Conservation (phyloP, 2,888 invertebrate species). For the Drosophila borealis region DNA sequence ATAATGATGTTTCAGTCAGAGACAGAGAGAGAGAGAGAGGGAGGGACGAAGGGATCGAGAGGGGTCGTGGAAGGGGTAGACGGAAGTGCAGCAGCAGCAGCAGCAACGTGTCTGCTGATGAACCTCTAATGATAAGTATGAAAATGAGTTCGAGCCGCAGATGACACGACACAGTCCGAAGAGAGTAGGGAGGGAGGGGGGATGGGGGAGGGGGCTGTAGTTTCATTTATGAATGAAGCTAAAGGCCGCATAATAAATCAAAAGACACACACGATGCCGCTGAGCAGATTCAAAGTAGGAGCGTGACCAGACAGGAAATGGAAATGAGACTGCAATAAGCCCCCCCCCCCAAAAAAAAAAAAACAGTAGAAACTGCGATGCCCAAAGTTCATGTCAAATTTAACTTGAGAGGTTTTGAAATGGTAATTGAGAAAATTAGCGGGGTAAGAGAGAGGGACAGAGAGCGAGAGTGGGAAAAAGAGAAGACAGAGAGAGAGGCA, state of each 20-base stretch:
- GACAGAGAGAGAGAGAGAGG: no score
- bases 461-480: no score
- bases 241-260: slow-evolving; percentile 66
- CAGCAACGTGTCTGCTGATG: slow-evolving; percentile 55
- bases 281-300: slow-evolving; percentile 35
- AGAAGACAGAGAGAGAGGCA: no score
- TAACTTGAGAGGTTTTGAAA: neutral
- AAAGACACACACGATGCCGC: slow-evolving; percentile 55
- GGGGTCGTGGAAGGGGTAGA: slow-evolving; percentile 13
- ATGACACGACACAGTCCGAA: slow-evolving; percentile 65
- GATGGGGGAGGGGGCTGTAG: slow-evolving; percentile 23
- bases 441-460: no score
- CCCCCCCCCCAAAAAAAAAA: neutral
- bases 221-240: slow-evolving; percentile 75
- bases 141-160: slow-evolving; percentile 76
- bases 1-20: slow-evolving; percentile 65
- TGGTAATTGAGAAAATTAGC: neutral
- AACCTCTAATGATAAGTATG: slow-evolving; percentile 77
- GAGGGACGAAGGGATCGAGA: neutral
- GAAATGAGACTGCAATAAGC: slow-evolving; percentile 60
- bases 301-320: slow-evolving; percentile 74
- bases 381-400: neutral
- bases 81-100: slow-evolving; percentile 41
- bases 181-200: neutral
- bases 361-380: neutral